Conservation (phyloP, 2,113 vertebrate genomes). For the Zosterops lateralis region DNA sequence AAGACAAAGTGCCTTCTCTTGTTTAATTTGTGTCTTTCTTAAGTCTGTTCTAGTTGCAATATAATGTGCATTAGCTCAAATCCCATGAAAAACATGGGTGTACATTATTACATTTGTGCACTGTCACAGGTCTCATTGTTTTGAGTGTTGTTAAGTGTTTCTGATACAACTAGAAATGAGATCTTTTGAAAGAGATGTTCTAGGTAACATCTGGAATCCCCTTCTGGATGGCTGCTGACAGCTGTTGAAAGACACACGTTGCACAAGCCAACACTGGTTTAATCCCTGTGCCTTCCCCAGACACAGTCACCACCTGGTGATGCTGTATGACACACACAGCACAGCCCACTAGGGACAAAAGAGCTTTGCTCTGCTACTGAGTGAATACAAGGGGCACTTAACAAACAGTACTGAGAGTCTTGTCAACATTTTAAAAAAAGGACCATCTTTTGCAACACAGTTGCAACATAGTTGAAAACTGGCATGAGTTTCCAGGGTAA, state of each 20-base stretch:
- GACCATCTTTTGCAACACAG: not conserved
- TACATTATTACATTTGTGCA: not conserved
- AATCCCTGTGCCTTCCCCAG: not conserved
- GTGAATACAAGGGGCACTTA: not conserved
- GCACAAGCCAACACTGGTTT: not conserved
- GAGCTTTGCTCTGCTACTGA: not conserved
- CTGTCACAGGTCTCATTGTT: not conserved
- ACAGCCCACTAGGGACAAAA: not conserved
- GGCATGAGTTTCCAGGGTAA: not conserved
- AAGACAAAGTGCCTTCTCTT: not conserved
- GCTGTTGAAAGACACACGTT: not conserved
- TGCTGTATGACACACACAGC: rapidly evolving
- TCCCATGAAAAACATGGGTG: not conserved
- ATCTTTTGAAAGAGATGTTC: not conserved
- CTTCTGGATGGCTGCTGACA: not conserved
- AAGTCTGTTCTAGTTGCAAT: not conserved
- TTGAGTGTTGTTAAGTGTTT: not conserved
- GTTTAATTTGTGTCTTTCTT: not conserved
- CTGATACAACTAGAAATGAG: not conserved
- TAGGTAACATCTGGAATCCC: not conserved
- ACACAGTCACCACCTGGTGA: not conserved
- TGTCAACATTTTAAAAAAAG: not conserved
- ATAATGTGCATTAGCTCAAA: not conserved
- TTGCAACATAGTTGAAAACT: not conserved
- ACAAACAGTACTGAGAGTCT: not conserved